Conservation (phyloP, 2,888 invertebrate genomes). For the Sinodicranocentrus sp. region DNA sequence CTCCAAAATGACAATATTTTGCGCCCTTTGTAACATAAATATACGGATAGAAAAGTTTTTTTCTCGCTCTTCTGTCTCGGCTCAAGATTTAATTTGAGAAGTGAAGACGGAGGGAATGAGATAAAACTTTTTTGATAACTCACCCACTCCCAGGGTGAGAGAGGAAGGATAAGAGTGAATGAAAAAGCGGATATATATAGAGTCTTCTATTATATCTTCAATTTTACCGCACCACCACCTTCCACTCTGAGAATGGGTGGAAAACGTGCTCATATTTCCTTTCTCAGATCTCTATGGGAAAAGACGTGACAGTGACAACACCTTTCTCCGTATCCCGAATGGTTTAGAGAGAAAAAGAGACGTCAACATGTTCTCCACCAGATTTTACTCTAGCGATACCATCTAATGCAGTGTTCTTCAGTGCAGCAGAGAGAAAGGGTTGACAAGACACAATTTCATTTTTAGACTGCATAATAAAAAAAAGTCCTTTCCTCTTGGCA, state of each 20-base stretch:
- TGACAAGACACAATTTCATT: too few species aligned
- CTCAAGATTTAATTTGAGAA: constrained; percentile 53
- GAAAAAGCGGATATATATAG: constrained; percentile 7
- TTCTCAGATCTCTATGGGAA: background rate
- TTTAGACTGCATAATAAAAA: background rate
- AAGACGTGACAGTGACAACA: constrained; percentile 56
- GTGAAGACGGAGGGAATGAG: constrained; percentile 25
- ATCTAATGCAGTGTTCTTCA: too few species aligned
- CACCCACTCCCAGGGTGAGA: background rate
- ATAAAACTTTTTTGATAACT: constrained; percentile 49
- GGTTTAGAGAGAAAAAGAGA: background rate
- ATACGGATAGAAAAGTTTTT: too few species aligned
- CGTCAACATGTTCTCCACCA: too few species aligned
- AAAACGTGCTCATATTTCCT: constrained; percentile 12
- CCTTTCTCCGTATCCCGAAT: constrained; percentile 54
- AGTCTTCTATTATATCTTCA: background rate
- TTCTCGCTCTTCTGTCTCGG: constrained; percentile 3
- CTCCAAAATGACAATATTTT: constrained; percentile 3
- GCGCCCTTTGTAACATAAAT: constrained; percentile 5
- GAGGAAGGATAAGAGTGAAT: constrained; percentile 1
- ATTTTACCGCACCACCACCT: background rate
- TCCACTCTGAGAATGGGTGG: background rate
- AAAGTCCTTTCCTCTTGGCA: constrained; percentile 13
- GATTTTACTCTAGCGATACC: too few species aligned
- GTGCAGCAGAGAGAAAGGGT: too few species aligned